Percentiles rank a stretch among this genome's conserved stretches.
Evolutionary conservation across 2,888 invertebrate genomes (phyloP).

Genomic region (Rhagophthalmus giganteus): DNA sequence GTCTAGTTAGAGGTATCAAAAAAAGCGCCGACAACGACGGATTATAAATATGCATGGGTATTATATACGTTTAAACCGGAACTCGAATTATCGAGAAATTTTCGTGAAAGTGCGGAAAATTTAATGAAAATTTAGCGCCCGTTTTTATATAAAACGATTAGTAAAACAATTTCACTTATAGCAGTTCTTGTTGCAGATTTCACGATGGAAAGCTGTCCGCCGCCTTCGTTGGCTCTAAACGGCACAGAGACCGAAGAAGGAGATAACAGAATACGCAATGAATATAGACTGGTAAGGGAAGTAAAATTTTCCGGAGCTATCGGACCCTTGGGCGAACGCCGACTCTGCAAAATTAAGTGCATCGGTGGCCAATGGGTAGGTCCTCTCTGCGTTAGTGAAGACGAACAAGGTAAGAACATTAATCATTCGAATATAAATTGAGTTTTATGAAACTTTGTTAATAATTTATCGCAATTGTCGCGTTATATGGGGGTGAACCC

Average conservation of each 20-base stretch:
- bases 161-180: too few species aligned
- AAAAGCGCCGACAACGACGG: too few species aligned
- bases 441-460: not conserved
- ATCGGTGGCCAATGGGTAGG: constrained; percentile 85
- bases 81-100: too few species aligned
- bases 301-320: constrained; percentile 78
- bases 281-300: constrained; percentile 56
- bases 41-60: too few species aligned
- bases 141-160: too few species aligned
- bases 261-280: constrained; percentile 49
- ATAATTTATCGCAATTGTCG: too few species aligned
- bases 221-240: constrained; percentile 54
- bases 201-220: constrained; percentile 53
- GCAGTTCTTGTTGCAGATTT: constrained; percentile 40
- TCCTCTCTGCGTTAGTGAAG: constrained; percentile 63
- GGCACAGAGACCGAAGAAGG: constrained; percentile 53
- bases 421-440: not conserved
- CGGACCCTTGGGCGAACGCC: constrained; percentile 70
- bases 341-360: constrained; percentile 82
- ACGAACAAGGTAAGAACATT: constrained; percentile 19
- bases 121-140: too few species aligned
- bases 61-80: too few species aligned
- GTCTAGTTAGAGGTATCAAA: too few species aligned
- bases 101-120: too few species aligned
- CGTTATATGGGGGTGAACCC: too few species aligned